Base-by-base conservation (phyloP, 2,797 vertebrate species). In the Eulemur mongoz region DNA sequence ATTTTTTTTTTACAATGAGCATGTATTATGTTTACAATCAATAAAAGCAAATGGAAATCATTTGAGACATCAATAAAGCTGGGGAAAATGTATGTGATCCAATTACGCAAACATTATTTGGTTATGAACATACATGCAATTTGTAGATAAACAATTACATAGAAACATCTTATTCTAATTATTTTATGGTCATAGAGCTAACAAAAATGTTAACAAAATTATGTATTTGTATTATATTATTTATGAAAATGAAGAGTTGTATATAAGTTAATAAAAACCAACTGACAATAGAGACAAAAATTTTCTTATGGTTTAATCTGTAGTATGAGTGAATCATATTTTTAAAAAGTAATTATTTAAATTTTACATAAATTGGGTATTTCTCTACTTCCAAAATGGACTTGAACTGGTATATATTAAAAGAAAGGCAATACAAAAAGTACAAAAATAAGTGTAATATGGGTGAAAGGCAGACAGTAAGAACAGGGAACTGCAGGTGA, bases 1-100 rank as follows among this genome's bases (percentile, higher is more conserved):
- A 76, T n/a, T 73, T 96, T 96, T 96, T 94, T 63, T 96, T 94
- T 63, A 63, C 27, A 54, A 94, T 75, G 32, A 93, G 5, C 52
- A 91, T 45, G 7, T 59, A 72, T 80, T 89, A 80, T 76, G 32
- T 61, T 63, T 89, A 84, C 65, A 93, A 78, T 84, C n/a, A 90
- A 88, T 50, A 91, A 83, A 94, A 96, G 23, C 54, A 57, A 57
- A 57, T 57, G 54, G 54, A 57, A 57, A 57, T 57, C 23, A 57
- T 91, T 59, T 89, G 48, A 93, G 7, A 94, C 76, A 80, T 93
- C n/a, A 82, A 1, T 38, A 91, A 7, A 43, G 50, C 57, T 79
- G 48, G 13, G 50, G 15, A 27, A 75, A 65, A 57, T 79, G 2
- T 73, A 59, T 92, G 57, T 61, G 72, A 82, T 81, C 45, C 38